A percentile compares a stretch with the other conserved stretches of the same genome.
These are phyloP conservation scores for Ormyrus rosae DNA, from an alignment of 2,888 invertebrate genomes.

Conservation along the genomic window DNA sequence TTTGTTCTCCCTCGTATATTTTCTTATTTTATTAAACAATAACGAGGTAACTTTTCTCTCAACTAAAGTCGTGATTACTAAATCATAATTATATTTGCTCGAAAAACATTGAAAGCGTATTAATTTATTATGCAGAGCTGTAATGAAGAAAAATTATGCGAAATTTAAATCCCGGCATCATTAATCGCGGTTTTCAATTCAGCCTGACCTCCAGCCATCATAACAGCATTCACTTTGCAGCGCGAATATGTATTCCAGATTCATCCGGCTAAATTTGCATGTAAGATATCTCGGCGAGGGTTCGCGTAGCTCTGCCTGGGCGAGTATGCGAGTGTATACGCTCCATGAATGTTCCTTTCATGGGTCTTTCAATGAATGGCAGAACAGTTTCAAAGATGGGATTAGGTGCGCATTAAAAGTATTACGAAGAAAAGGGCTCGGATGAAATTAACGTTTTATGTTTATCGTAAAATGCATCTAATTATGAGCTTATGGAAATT, in stretches of 20 bases:
- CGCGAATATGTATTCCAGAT: conserved; percentile 42
- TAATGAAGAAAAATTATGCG: too few species aligned
- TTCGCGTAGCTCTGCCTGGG: background rate
- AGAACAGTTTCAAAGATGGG: conserved; percentile 9
- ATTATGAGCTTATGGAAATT: background rate
- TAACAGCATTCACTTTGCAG: conserved; percentile 39
- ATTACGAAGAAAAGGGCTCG: background rate
- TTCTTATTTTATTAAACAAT: too few species aligned
- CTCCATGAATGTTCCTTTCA: conserved; percentile 28
- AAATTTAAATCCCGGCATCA: background rate
- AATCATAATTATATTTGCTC: too few species aligned
- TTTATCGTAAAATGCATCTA: background rate
- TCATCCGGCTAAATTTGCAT: conserved; percentile 53
- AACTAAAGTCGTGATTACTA: too few species aligned
- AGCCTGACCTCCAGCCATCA: background rate
- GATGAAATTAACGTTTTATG: background rate
- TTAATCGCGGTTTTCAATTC: background rate
- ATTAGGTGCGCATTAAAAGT: background rate
- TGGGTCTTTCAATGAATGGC: conserved; percentile 27
- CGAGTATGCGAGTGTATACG: background rate
- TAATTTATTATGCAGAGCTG: too few species aligned
- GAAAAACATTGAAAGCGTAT: too few species aligned
- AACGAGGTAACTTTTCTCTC: too few species aligned
- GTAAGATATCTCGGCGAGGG: conserved; percentile 42
- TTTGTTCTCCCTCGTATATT: too few species aligned